Evolutionary conservation across 2,888 invertebrate species (phyloP).

Genomic region (Hirudinaria manillensis): DNA sequence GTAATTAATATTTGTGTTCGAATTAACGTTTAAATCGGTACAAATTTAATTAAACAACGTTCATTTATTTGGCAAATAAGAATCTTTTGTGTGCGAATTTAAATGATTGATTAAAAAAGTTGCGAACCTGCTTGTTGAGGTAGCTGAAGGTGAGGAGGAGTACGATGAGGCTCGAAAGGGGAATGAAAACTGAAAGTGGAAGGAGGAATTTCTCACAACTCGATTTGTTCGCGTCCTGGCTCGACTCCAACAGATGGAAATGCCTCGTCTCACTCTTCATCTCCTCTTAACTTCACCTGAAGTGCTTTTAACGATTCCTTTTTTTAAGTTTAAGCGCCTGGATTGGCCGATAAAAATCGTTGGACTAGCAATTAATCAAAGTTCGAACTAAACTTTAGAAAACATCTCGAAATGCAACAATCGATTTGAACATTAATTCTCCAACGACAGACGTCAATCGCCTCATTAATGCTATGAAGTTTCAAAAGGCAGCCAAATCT

Average conservation of each 20-base stretch:
- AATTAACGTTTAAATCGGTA: not conserved
- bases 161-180: not conserved
- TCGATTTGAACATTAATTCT: too few relatives aligned
- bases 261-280: constrained; percentile 27
- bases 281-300: not conserved
- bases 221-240: constrained; percentile 10
- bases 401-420: too few relatives aligned
- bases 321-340: too few relatives aligned
- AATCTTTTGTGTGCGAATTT: not conserved
- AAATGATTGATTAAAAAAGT: too few relatives aligned
- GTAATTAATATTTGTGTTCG: not conserved
- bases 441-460: too few relatives aligned
- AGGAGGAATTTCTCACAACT: not conserved
- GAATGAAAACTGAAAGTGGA: constrained; percentile 6
- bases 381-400: too few relatives aligned
- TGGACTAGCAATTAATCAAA: too few relatives aligned
- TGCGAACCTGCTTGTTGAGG: constrained; percentile 22
- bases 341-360: too few relatives aligned
- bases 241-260: constrained; percentile 22
- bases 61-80: not conserved
- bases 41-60: not conserved
- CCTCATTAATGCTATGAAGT: too few relatives aligned
- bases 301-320: too few relatives aligned
- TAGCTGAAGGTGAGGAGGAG: constrained; percentile 4
- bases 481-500: too few relatives aligned